These are phyloP conservation scores for Norana najaformis DNA, from an alignment of 2,888 invertebrate genomes.

Conservation along the genomic window DNA sequence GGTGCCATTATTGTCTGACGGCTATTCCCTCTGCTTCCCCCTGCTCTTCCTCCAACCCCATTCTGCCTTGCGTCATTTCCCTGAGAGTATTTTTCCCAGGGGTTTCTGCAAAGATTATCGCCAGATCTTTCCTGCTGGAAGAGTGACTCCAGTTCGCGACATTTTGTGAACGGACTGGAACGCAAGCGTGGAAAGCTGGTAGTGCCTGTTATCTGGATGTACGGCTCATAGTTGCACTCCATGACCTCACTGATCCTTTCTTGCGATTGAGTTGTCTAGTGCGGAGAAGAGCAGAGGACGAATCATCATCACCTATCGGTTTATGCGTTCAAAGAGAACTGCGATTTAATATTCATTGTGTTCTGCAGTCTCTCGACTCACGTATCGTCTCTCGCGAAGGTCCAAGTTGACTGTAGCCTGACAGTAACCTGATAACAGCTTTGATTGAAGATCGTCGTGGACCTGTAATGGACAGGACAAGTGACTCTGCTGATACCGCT, in stretches of 20 bases:
- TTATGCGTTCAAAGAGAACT: not conserved
- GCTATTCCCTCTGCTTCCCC: not conserved
- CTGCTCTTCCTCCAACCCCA: not conserved
- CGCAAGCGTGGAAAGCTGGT: not conserved
- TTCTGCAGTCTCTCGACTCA: not conserved
- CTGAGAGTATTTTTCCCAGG: not conserved
- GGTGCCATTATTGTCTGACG: not conserved
- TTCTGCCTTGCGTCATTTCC: not conserved
- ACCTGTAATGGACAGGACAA: not conserved
- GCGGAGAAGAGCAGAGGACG: not conserved
- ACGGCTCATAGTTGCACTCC: constrained; percentile 15
- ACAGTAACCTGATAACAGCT: too few species aligned
- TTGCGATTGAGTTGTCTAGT: not conserved
- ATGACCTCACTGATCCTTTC: not conserved
- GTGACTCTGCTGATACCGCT: not conserved
- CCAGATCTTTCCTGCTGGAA: not conserved
- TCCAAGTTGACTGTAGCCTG: not conserved
- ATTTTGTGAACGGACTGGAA: not conserved
- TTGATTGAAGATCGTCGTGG: not conserved
- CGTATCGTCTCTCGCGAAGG: not conserved
- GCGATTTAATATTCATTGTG: too few species aligned
- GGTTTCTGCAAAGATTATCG: not conserved
- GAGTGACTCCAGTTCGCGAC: not conserved
- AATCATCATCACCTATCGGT: too few species aligned
- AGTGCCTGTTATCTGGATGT: not conserved